Evolutionary conservation across 2,888 invertebrate species (phyloP), one percentile per base, ranked within the genome.

Genomic region (Brachyptera risi): DNA sequence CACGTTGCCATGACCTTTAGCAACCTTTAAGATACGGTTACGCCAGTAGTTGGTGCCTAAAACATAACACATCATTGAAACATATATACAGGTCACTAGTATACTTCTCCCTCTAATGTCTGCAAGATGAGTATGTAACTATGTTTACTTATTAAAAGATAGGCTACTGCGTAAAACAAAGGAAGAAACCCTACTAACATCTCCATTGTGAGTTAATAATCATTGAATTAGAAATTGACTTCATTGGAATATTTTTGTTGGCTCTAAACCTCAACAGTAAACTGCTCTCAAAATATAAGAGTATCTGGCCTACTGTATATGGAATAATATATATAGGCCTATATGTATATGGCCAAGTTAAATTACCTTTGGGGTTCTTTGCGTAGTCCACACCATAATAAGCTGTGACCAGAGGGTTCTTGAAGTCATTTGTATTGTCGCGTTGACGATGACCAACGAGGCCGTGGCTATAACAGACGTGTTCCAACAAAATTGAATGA

Each of bases 11-110:
- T 83, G 80, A 65, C 86, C 83, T 73, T 91, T 84, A 63, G 89
- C 91, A 11, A 92, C 88, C 79, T 97, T 97, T 69, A 97, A 83
- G 56, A 97, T 87, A 67, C 97, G 86, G 79, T 97, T 97, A 71
- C 96, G 88, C 97, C 98, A 99, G 81, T 99, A 99, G 79, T 99
- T 97, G 58, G 97, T 96, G 54, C 95, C 79, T 78, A 60, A 31
- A 67, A 65, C 58, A 44, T 4, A 27, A 19, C 21, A 50, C 26
- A 13, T 24, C 35, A 24, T 31, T 54, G 54, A 26, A 13, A 21
- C 21, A 54, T 17, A 54, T 17, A 54, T 26, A 23, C 15, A 17
- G 3, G 35, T 7, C 11, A 31, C 11, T 31, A 31, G 35, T 31
- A 31, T 31, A 7, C 11, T 31, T 7, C 35, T 31, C 35, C 5